phyloP scores from a whole-genome alignment of 2,797 vertebrate species.

The Ara ararauna region DNA sequence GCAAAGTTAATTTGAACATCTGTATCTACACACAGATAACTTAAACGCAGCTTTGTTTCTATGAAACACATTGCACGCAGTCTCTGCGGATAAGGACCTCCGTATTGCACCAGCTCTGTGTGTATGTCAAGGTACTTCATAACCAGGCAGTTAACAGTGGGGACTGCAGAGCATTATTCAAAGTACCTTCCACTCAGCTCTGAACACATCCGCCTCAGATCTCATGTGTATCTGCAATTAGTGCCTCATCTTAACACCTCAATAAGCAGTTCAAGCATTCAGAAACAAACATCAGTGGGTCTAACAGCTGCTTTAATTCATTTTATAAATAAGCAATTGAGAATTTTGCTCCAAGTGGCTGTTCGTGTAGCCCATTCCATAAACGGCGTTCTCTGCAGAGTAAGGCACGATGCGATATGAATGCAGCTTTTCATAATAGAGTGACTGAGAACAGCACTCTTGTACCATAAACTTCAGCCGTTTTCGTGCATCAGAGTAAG shows the following conservation, averaged over 20 bases:
- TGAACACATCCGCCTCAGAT: constrained; percentile 53
- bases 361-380: constrained; percentile 85
- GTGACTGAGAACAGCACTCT: constrained; percentile 88
- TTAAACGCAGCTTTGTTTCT: constrained; percentile 36
- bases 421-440: constrained; percentile 89
- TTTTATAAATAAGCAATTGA: constrained; percentile 90
- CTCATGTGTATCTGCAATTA: constrained; percentile 53
- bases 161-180: constrained; percentile 56
- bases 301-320: constrained; percentile 87
- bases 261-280: constrained; percentile 76
- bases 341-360: constrained; percentile 83
- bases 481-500: constrained; percentile 85
- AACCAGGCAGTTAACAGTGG: not conserved
- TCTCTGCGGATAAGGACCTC: constrained; percentile 43
- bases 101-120: not conserved
- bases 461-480: constrained; percentile 92
- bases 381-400: constrained; percentile 85
- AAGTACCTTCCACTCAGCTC: constrained; percentile 54
- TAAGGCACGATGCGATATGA: constrained; percentile 90
- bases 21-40: constrained; percentile 53
- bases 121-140: constrained; percentile 7
- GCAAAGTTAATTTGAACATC: constrained; percentile 19
- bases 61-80: not conserved
- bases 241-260: constrained; percentile 68
- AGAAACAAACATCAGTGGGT: constrained; percentile 75